A percentile compares a stretch with the other conserved stretches of the same genome.
These are phyloP conservation scores for Amiota communis DNA, from an alignment of 2,888 invertebrate species.

Conservation along the genomic window DNA sequence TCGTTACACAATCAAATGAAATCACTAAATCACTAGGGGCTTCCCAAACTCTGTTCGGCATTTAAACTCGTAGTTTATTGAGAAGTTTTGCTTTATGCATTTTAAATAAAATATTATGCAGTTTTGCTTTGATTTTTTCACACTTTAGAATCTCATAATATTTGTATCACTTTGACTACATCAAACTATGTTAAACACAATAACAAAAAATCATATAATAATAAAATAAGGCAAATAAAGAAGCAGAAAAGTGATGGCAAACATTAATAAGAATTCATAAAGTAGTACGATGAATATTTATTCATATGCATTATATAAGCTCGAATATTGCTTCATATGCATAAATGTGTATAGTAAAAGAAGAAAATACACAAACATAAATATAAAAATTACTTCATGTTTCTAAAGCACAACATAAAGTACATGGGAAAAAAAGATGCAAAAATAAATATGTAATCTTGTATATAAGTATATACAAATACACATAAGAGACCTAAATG, in stretches of 20 bases:
- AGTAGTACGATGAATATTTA: not conserved
- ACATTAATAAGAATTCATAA: slow-evolving; percentile 7
- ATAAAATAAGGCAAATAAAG: too few relatives aligned
- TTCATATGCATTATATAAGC: slow-evolving; percentile 16
- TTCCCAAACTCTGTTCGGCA: too few relatives aligned
- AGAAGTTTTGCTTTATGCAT: too few relatives aligned
- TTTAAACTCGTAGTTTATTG: too few relatives aligned
- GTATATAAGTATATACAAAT: slow-evolving; percentile 15
- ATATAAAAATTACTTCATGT: slow-evolving; percentile 30
- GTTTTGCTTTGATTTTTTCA: too few relatives aligned
- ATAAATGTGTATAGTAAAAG: not conserved
- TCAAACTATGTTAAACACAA: too few relatives aligned
- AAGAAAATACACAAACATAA: not conserved
- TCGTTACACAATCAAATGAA: too few relatives aligned
- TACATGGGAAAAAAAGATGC: not conserved
- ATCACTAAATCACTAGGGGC: too few relatives aligned
- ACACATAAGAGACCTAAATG: not conserved
- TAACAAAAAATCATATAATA: too few relatives aligned
- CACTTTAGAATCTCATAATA: too few relatives aligned
- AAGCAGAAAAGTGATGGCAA: not conserved
- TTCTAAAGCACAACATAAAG: slow-evolving; percentile 17
- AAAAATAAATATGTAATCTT: slow-evolving; percentile 9
- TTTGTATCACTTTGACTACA: too few relatives aligned
- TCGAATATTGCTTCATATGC: not conserved
- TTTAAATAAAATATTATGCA: too few relatives aligned